Percentiles rank a stretch among this genome's conserved stretches.
These are phyloP conservation scores for Chironomus striatipennis DNA, from an alignment of 1,140 invertebrate species.

Conservation along the genomic window DNA sequence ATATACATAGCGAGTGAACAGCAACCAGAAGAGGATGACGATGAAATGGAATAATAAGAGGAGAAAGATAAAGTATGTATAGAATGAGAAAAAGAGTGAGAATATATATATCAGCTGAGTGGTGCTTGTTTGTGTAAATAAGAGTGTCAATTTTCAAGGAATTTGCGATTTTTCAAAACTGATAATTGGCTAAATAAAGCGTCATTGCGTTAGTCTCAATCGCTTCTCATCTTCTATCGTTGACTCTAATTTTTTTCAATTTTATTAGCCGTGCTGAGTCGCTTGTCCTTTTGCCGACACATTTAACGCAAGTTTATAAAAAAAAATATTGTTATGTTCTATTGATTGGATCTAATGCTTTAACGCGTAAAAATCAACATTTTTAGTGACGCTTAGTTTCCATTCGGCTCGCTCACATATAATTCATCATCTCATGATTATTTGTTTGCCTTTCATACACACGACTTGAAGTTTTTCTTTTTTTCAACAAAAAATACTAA, in stretches of 20 bases:
- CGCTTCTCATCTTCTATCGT: neutral
- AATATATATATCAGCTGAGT: neutral
- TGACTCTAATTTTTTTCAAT: neutral
- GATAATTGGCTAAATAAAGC: slow-evolving; percentile 1
- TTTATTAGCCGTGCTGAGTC: too few relatives aligned
- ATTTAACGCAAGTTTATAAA: too few relatives aligned
- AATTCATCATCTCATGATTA: slow-evolving; percentile 13
- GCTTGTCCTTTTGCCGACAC: too few relatives aligned
- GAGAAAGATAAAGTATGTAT: too few relatives aligned
- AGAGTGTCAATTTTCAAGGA: slow-evolving; percentile 2
- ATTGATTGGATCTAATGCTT: slow-evolving; percentile 13
- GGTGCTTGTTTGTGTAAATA: neutral
- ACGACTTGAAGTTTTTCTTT: too few relatives aligned
- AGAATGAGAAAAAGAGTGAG: neutral
- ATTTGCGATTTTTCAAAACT: slow-evolving; percentile 9
- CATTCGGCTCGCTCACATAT: slow-evolving; percentile 1
- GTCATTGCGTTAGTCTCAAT: neutral
- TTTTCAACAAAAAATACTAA: neutral
- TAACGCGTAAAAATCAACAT: slow-evolving; percentile 13
- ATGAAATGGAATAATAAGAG: too few relatives aligned
- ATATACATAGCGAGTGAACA: too few relatives aligned
- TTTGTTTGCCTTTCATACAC: neutral
- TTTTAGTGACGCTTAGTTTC: slow-evolving; percentile 12
- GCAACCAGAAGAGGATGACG: too few relatives aligned
- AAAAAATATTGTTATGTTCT: neutral